Percentiles rank a stretch among this genome's conserved stretches.
Evolutionary conservation across 2,797 vertebrate species (phyloP).

Genomic region (Streptopelia turtur): DNA sequence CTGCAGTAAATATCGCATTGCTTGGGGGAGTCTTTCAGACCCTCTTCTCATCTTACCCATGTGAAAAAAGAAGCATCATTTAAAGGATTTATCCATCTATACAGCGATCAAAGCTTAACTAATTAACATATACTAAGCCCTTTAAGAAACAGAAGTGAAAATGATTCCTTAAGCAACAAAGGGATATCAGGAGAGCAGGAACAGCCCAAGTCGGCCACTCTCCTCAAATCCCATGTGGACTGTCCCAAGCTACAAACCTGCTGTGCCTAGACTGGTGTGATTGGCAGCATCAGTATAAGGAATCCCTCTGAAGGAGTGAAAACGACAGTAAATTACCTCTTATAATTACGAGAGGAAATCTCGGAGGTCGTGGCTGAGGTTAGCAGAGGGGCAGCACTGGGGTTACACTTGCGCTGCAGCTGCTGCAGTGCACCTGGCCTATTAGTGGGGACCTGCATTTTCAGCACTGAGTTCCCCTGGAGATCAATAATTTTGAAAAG

Average conservation of each 20-base stretch:
- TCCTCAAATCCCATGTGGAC: not conserved
- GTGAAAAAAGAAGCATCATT: not conserved
- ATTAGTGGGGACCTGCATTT: constrained; percentile 38
- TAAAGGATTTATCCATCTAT: not conserved
- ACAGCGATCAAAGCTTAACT: not conserved
- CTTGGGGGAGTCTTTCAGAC: not conserved
- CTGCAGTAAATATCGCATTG: not conserved
- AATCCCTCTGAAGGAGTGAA: constrained; percentile 40
- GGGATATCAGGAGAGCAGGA: not conserved
- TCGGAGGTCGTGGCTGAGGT: constrained; percentile 45
- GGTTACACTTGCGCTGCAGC: constrained; percentile 2
- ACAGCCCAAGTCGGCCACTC: not conserved
- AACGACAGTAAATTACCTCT: constrained; percentile 45
- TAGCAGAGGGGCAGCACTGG: not conserved
- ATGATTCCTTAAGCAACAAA: not conserved
- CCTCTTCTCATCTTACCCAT: not conserved
- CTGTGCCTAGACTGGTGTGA: not conserved
- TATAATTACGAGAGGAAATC: constrained; percentile 41
- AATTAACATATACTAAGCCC: not conserved
- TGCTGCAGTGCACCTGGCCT: constrained; percentile 57
- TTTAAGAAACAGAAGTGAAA: constrained; percentile 15
- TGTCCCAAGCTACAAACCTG: not conserved
- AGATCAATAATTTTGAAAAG: constrained; percentile 63
- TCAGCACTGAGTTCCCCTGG: constrained; percentile 33
- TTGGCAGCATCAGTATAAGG: constrained; percentile 5